Conservation (phyloP, 2,888 invertebrate species). For the Acrobasis repandana region DNA sequence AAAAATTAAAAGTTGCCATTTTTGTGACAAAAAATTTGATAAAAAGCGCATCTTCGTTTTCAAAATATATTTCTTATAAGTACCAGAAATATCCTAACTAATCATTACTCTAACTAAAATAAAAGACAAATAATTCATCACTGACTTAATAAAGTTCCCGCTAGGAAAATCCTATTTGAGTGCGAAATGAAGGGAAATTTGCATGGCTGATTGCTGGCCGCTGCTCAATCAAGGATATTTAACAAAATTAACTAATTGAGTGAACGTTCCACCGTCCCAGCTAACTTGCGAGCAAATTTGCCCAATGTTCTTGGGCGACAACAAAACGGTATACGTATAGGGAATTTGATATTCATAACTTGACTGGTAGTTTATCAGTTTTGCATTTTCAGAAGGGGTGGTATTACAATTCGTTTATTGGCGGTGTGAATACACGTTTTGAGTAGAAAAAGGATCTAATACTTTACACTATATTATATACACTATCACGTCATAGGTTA, state of each 20-base stretch:
- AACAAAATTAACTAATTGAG: constrained; percentile 82
- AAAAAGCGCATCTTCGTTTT: too few species aligned
- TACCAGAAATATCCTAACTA: too few species aligned
- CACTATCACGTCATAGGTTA: too few species aligned
- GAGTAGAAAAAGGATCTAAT: too few species aligned
- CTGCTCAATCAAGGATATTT: constrained; percentile 82
- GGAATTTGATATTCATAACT: constrained; percentile 18
- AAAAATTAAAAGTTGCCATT: too few species aligned
- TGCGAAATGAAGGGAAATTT: constrained; percentile 67
- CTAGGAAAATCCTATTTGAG: constrained; percentile 38
- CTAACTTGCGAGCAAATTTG: constrained; percentile 14
- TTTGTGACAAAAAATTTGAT: too few species aligned
- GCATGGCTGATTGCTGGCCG: constrained; percentile 82
- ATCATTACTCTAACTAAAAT: not conserved
- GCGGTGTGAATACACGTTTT: too few species aligned
- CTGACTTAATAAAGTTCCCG: constrained; percentile 16
- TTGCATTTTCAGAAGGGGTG: not conserved
- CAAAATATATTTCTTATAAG: too few species aligned
- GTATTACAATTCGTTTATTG: not conserved
- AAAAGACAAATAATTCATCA: constrained; percentile 12
- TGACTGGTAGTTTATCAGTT: not conserved
- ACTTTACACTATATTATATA: too few species aligned
- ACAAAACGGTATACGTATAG: constrained; percentile 12
- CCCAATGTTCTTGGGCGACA: constrained; percentile 14
- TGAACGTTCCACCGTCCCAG: constrained; percentile 60